A percentile compares a stretch with the other conserved stretches of the same genome.
Evolutionary conservation across 2,888 invertebrate genomes (phyloP).

Genomic region (Cylindroiulus punctatus): DNA sequence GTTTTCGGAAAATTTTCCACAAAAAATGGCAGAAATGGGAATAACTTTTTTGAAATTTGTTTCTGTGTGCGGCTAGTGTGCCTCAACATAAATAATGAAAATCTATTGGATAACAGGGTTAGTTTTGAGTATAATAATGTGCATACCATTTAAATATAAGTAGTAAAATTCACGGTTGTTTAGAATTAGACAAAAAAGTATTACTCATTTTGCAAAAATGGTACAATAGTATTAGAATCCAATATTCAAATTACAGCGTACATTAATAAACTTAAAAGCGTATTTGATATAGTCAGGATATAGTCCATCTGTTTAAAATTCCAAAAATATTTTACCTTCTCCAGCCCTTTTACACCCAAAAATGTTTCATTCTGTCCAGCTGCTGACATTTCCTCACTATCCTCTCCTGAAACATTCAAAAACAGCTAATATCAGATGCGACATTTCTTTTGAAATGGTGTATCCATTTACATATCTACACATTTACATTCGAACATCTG

Average conservation of each 20-base stretch:
- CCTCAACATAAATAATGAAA: neutral
- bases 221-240: too few relatives aligned
- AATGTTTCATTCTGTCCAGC: conserved; percentile 87
- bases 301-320: too few relatives aligned
- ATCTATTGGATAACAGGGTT: neutral
- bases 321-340: conserved; percentile 60
- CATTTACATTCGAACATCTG: neutral
- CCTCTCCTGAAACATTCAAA: conserved; percentile 73
- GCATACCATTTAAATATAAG: neutral
- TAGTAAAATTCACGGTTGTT: neutral
- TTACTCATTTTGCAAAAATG: too few relatives aligned
- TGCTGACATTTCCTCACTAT: conserved; percentile 80
- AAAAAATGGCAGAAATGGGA: too few relatives aligned
- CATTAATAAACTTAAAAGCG: neutral
- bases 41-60: too few relatives aligned
- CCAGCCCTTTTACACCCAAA: conserved; percentile 72
- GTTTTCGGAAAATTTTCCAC: too few relatives aligned
- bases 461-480: neutral
- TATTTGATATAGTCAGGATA: too few relatives aligned
- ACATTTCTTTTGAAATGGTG: too few relatives aligned
- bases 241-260: neutral
- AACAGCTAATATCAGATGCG: neutral
- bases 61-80: too few relatives aligned
- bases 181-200: neutral
- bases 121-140: too few relatives aligned